Evolutionary conservation across 2,113 vertebrate genomes (phyloP), one percentile per base, ranked within the genome.

Genomic region (Solea solea): DNA sequence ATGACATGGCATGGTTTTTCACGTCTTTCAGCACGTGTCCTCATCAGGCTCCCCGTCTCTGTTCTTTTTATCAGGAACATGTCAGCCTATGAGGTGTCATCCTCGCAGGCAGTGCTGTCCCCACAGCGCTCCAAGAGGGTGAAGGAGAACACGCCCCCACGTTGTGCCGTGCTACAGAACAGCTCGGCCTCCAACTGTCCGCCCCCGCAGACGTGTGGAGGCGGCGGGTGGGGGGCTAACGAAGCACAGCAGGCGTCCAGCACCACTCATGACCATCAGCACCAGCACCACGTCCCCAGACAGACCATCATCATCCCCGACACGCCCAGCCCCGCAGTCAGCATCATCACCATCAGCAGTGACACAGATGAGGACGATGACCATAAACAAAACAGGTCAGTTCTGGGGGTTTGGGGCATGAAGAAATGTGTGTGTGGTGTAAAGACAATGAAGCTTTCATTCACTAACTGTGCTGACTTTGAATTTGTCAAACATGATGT

Each of bases 321-420:
- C 91, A 99, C 98, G 25, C 98, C 98, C 54, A 99, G 98, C 92
- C 98, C 98, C 0, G 95, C 97, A 0, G 96, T 98, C 90, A 99
- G 97, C 80, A 97, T 99, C 94, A 99, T 99, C 93, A 99, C 98
- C 88, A 99, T 99, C 94, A 99, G 98, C 94, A 99, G 98, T 1
- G 98, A 99, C 94, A 98, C 98, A 0, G 98, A 99, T 0, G 98
- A 99, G 54, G 98, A 99, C 66, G 98, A 98, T 1, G 96, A 99
- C 66, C 96, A 95, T 87, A 98, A 98, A 80, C 96, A 96, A 1
- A 94, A 95, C 80, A 96, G 97, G 97, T 98, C 78, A 91, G 94
- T 48, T 54, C 8, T n/a, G 34, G 34, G 5, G 34, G 12, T 8
- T 9, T 5, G 15, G 28, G 41, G 2, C 15, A 52, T 49, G 34